Conservation (phyloP, 1,140 invertebrate species). For the Musca domestica region DNA sequence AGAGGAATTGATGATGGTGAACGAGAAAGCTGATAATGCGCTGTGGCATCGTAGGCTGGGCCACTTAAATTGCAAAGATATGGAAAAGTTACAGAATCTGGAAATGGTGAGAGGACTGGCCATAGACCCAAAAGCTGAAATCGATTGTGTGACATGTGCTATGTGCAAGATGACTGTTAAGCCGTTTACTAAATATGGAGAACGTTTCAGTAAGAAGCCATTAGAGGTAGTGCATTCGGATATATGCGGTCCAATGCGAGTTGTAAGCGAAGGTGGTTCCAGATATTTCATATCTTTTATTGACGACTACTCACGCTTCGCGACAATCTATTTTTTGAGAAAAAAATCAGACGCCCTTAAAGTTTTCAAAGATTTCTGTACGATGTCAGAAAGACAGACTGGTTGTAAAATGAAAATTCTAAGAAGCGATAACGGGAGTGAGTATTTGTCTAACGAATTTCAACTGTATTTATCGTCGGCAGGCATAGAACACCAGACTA, state of each 20-base stretch:
- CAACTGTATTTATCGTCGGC: background rate
- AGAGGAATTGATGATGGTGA: background rate
- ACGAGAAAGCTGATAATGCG: too few relatives aligned
- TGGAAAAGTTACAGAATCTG: background rate
- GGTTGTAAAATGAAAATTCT: too few relatives aligned
- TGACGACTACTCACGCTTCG: too few relatives aligned
- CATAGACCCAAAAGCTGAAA: background rate
- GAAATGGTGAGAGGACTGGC: background rate
- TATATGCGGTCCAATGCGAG: too few relatives aligned
- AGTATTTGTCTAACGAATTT: constrained; percentile 28
- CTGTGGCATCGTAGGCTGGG: background rate
- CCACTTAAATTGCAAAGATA: background rate
- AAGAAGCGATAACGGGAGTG: constrained; percentile 51
- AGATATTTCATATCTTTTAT: too few relatives aligned
- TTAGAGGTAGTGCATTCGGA: background rate
- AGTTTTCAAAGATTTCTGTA: constrained; percentile 5
- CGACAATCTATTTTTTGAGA: background rate
- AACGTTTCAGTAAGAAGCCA: background rate
- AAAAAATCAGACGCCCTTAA: constrained; percentile 24
- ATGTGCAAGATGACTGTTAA: too few relatives aligned
- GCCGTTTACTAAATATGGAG: background rate
- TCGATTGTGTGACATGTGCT: background rate
- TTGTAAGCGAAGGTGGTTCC: too few relatives aligned
- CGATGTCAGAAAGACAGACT: constrained; percentile 31
- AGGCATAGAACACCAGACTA: background rate